phyloP scores from a whole-genome alignment of 2,888 invertebrate species.

The Malthinus flaveolus region DNA sequence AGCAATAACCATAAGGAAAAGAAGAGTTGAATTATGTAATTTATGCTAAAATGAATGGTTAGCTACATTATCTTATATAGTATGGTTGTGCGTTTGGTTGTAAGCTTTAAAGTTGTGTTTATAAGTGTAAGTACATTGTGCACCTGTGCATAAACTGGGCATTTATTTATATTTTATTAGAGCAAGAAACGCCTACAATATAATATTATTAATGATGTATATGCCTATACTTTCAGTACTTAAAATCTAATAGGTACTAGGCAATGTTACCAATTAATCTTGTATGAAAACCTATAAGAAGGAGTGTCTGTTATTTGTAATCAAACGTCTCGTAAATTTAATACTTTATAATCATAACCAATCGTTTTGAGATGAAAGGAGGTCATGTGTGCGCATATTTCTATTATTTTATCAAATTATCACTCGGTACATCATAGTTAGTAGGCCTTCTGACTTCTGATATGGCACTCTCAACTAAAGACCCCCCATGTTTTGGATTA shows the following conservation, averaged over 20 bases:
- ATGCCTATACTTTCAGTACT: slow-evolving; percentile 27
- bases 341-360: slow-evolving; percentile 18
- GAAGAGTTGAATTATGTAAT: slow-evolving; percentile 5
- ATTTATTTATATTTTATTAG: slow-evolving; percentile 24
- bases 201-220: slow-evolving; percentile 26
- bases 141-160: slow-evolving; percentile 18
- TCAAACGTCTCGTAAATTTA: slow-evolving; percentile 23
- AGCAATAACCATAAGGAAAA: not conserved
- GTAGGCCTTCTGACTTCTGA: too few relatives aligned
- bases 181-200: slow-evolving; percentile 21
- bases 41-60: slow-evolving; percentile 1
- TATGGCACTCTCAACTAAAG: too few relatives aligned
- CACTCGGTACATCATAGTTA: too few relatives aligned
- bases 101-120: not conserved
- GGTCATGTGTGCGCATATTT: slow-evolving; percentile 3
- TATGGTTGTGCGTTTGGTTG: slow-evolving; percentile 2
- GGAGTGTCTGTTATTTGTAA: slow-evolving; percentile 29
- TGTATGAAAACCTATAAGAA: slow-evolving; percentile 16
- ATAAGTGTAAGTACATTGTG: slow-evolving; percentile 16
- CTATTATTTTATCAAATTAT: too few relatives aligned
- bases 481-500: too few relatives aligned
- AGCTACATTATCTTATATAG: slow-evolving; percentile 1
- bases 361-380: slow-evolving; percentile 11
- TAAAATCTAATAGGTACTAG: slow-evolving; percentile 23
- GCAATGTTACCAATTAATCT: slow-evolving; percentile 25